Percentiles rank a stretch among this genome's conserved stretches.
phyloP scores from a whole-genome alignment of 2,113 vertebrate species.

The Porphyrio hochstetteri region DNA sequence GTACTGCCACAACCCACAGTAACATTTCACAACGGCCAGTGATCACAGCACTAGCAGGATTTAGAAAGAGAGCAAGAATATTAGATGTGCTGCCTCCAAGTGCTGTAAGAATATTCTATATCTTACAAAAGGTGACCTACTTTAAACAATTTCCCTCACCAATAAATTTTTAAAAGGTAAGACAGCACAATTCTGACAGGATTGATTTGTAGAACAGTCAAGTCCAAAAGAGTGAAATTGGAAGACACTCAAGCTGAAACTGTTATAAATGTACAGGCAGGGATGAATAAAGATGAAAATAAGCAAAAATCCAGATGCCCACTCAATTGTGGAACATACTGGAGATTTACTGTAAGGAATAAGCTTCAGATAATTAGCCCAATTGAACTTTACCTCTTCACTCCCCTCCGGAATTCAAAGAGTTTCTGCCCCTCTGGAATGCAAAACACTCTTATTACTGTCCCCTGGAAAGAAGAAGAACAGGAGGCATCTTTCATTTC shows the following conservation, averaged over 20 bases:
- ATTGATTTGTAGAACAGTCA: neutral
- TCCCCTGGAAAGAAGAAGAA: slow-evolving; percentile 79
- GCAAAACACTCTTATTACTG: slow-evolving; percentile 97
- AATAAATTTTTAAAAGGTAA: neutral
- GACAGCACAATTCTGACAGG: neutral
- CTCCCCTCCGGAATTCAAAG: slow-evolving; percentile 97
- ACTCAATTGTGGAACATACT: neutral
- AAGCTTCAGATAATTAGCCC: neutral
- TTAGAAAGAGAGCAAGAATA: neutral
- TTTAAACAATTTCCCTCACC: neutral
- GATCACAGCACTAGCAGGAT: neutral
- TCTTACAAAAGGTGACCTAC: neutral
- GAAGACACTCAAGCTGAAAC: neutral
- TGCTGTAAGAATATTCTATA: neutral
- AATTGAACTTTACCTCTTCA: slow-evolving; percentile 86
- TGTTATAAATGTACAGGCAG: neutral
- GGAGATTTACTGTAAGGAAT: neutral
- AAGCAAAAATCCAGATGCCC: neutral
- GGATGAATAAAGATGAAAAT: neutral
- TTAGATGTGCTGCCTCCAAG: neutral
- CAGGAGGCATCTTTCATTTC: neutral
- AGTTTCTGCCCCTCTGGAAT: slow-evolving; percentile 99
- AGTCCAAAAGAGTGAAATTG: neutral
- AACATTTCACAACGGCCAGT: neutral
- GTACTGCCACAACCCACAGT: neutral